These are phyloP conservation scores for Sciurus vulgaris DNA, from an alignment of 2,797 vertebrate species.

Conservation along the genomic window DNA sequence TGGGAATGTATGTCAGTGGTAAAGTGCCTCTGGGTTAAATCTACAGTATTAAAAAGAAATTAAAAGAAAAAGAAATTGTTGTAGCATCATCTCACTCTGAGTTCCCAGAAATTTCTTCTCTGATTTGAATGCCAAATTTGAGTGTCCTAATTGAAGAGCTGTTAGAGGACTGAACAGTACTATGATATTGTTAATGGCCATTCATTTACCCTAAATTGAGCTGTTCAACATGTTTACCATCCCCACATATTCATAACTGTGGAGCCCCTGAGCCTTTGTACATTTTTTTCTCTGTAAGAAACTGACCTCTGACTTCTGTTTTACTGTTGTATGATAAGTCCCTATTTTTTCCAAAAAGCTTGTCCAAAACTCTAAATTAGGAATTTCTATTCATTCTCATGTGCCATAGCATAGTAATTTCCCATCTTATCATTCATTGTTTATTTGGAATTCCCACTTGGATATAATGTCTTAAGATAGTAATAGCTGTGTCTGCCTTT, in stretches of 20 bases:
- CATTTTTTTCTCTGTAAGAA: not conserved
- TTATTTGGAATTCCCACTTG: conserved; percentile 46
- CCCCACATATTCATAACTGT: not conserved
- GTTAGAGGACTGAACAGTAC: not conserved
- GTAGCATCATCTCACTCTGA: not conserved
- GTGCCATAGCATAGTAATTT: not conserved
- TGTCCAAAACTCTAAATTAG: not conserved
- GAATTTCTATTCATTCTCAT: not conserved
- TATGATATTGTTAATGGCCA: not conserved
- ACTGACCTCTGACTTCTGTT: not conserved
- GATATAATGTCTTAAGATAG: not conserved
- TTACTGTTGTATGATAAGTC: conserved; percentile 1
- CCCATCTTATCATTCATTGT: not conserved
- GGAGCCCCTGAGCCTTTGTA: not conserved
- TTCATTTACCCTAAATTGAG: not conserved
- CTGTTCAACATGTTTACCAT: not conserved
- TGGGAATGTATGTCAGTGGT: no score
- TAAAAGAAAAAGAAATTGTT: no score
- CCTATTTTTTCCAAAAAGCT: not conserved
- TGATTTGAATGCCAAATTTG: conserved; percentile 42
- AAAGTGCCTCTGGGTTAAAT: no score
- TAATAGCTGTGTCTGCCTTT: conserved; percentile 21
- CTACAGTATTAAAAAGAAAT: no score
- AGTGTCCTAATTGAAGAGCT: conserved; percentile 7
- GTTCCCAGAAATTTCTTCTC: conserved; percentile 48